Percentiles rank a stretch among this genome's conserved stretches.
These are phyloP conservation scores for Esperia sulphurella DNA, from an alignment of 2,888 invertebrate species.

Conservation along the genomic window DNA sequence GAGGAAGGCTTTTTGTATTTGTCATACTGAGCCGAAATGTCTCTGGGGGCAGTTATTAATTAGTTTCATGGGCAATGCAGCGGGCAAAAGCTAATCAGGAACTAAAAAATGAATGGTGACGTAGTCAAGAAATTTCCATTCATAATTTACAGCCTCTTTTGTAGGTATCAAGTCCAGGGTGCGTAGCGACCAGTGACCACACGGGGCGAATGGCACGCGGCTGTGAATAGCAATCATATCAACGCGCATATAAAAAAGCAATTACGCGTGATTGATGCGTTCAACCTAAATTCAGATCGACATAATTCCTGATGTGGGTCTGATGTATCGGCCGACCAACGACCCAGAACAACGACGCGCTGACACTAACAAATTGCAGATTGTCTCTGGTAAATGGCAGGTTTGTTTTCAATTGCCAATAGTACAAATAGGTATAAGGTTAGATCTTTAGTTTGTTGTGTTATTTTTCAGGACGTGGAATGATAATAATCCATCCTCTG, in stretches of 20 bases:
- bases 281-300: conserved; percentile 35
- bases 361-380: conserved; percentile 41
- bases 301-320: conserved; percentile 28
- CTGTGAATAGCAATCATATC: conserved; percentile 15
- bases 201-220: conserved; percentile 1
- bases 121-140: too few species aligned
- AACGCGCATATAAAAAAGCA: conserved; percentile 23
- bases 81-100: background rate
- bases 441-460: too few species aligned
- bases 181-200: background rate
- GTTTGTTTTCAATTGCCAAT: background rate
- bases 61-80: too few species aligned
- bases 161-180: background rate
- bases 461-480: background rate
- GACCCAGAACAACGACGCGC: conserved; percentile 27
- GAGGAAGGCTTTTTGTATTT: too few species aligned
- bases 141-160: background rate
- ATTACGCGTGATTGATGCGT: conserved; percentile 37
- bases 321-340: conserved; percentile 24
- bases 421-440: background rate
- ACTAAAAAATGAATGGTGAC: too few species aligned
- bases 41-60: too few species aligned
- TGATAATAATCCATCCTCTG: background rate
- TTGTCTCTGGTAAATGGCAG: conserved; percentile 20
- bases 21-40: too few species aligned